Conservation (phyloP, 2,888 invertebrate genomes). For the Nycteola revayana region DNA sequence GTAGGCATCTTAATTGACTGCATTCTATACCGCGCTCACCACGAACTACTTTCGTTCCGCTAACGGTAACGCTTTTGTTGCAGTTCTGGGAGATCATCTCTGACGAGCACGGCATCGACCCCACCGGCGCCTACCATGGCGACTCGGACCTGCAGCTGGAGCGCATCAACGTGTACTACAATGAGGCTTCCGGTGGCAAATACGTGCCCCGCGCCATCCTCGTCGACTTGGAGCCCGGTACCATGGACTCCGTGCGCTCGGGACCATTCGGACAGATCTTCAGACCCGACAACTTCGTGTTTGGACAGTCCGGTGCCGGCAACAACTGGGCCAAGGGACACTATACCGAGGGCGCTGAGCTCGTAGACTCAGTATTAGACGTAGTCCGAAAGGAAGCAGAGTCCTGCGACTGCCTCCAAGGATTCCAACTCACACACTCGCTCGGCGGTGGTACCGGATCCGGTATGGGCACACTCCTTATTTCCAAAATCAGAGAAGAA, state of each 20-base stretch:
- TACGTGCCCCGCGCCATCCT: constrained; percentile 73
- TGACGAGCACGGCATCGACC: constrained; percentile 97
- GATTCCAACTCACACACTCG: constrained; percentile 94
- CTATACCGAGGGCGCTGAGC: constrained; percentile 86
- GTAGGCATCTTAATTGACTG: constrained; percentile 59
- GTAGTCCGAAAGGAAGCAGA: constrained; percentile 94
- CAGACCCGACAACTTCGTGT: constrained; percentile 89
- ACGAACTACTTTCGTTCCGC: constrained; percentile 59
- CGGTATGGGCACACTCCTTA: constrained; percentile 87
- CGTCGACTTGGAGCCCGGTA: constrained; percentile 71
- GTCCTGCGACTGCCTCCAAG: constrained; percentile 95
- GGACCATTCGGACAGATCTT: constrained; percentile 88
- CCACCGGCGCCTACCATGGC: constrained; percentile 93
- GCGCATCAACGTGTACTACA: constrained; percentile 97
- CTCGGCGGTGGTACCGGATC: constrained; percentile 79
- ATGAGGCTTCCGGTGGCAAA: constrained; percentile 89
- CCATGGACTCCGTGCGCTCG: constrained; percentile 86
- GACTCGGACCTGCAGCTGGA: constrained; percentile 95
- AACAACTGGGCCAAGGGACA: constrained; percentile 86
- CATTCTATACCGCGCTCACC: constrained; percentile 38
- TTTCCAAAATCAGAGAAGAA: constrained; percentile 94
- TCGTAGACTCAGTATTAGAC: constrained; percentile 89
- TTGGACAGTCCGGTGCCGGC: constrained; percentile 83
- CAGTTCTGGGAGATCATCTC: constrained; percentile 96
- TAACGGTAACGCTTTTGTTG: constrained; percentile 85